These are phyloP conservation scores for Oeneis ivallda DNA, from an alignment of 2,888 invertebrate species.

Conservation along the genomic window DNA sequence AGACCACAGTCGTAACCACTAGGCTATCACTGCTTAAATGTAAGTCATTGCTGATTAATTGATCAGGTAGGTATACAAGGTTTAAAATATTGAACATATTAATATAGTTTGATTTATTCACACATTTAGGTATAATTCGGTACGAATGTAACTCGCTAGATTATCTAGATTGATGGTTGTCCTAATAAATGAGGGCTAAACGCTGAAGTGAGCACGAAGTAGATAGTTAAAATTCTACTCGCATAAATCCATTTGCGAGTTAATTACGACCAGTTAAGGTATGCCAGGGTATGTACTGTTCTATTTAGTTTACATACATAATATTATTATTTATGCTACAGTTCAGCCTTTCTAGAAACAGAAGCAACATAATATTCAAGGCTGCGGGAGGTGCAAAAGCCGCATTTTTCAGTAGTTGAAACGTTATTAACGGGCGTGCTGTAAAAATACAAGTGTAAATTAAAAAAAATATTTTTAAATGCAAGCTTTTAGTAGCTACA, in stretches of 20 bases:
- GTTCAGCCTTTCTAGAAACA: not conserved
- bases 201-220: slow-evolving; percentile 13
- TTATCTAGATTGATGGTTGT: slow-evolving; percentile 18
- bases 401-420: no score
- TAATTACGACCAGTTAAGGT: slow-evolving; percentile 36
- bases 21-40: no score
- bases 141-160: slow-evolving; percentile 9
- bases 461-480: no score
- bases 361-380: not conserved
- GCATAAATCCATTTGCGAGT: slow-evolving; percentile 35
- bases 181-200: slow-evolving; percentile 20
- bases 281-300: slow-evolving; percentile 24
- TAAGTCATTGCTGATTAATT: no score
- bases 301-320: slow-evolving; percentile 17
- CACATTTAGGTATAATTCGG: slow-evolving; percentile 10
- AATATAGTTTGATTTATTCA: no score
- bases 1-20: no score
- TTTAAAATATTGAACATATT: no score
- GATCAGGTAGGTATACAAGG: no score
- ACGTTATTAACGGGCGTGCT: no score
- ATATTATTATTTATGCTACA: slow-evolving; percentile 13
- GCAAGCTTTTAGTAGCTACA: no score
- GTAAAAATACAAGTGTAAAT: no score
- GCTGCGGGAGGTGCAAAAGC: no score
- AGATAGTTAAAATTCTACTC: slow-evolving; percentile 32